Conservation (phyloP, 1,140 invertebrate genomes). For the Scaptodrosophila lebanonensis region DNA sequence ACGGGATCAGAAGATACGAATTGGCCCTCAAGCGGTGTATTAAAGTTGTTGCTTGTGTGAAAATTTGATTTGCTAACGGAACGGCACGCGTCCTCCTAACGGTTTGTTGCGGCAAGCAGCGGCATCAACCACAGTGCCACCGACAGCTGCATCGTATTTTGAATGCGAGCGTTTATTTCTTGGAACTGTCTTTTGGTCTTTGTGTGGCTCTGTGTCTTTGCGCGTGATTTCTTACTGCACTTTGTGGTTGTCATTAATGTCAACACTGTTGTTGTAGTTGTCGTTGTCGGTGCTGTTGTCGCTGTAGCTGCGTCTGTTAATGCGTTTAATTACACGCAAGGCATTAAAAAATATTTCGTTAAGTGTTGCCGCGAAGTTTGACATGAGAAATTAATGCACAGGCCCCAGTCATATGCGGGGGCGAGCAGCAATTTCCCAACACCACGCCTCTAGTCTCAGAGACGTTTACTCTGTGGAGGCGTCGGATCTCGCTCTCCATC, state of each 20-base stretch:
- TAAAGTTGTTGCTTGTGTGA: too few species aligned
- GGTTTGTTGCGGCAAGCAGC: not conserved
- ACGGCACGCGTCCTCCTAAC: too few species aligned
- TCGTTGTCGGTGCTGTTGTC: slow-evolving; percentile 21
- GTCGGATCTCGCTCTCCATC: too few species aligned
- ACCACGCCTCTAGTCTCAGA: too few species aligned
- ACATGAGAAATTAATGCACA: slow-evolving; percentile 61
- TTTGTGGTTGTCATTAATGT: slow-evolving; percentile 62
- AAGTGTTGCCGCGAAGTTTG: slow-evolving; percentile 68
- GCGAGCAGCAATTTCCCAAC: slow-evolving; percentile 20
- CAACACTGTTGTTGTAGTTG: slow-evolving; percentile 40
- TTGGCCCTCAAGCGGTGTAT: not conserved
- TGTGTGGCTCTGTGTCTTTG: slow-evolving; percentile 13
- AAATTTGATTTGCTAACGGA: too few species aligned
- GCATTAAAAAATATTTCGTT: slow-evolving; percentile 59
- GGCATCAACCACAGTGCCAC: not conserved
- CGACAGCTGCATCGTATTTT: slow-evolving; percentile 29
- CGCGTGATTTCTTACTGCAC: slow-evolving; percentile 39
- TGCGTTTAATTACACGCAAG: slow-evolving; percentile 68
- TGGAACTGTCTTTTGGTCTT: slow-evolving; percentile 12
- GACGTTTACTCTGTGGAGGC: too few species aligned
- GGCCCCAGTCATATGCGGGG: slow-evolving; percentile 17
- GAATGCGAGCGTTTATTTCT: not conserved
- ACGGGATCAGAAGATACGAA: slow-evolving; percentile 46
- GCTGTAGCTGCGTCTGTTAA: slow-evolving; percentile 42